Evolutionary conservation across 2,888 invertebrate genomes (phyloP), one percentile per base, ranked within the genome.

Genomic region (Megalurothrips usitatus): DNA sequence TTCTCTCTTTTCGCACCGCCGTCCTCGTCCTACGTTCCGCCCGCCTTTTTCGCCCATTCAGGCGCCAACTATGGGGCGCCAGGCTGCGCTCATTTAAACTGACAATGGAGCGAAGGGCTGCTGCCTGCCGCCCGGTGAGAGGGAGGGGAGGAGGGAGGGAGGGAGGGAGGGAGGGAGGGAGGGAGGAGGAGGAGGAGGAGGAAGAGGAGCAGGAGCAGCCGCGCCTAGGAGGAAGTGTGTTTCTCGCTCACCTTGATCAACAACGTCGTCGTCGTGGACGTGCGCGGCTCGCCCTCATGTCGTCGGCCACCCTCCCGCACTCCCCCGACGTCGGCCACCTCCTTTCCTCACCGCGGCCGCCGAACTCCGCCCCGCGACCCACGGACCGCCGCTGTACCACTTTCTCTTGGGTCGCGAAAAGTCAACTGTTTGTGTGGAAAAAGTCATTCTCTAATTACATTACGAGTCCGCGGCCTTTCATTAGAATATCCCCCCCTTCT

Each of bases 391-490:
- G 34, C 6, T 6, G 34, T 43, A 43, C 34, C 34, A 43, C 34
- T 43, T 43, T 43, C 34, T 43, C 34, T 43, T 43, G 2, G 34
- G 34, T 43, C 34, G 34, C 34, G 34, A 43, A 43, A 43, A 43
- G 34, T 43, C 34, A 43, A 43, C 34, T 43, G 58, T 58, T 58
- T 58, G 19, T 10, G 58, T 58, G 17, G 58, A 75, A 75, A 75
- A 75, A 23, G 26, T 75, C 68, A 26, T 75, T 75, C 26, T 26
- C 68, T 75, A 75, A 75, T 75, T 75, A 75, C 68, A 75, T 12
- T 26, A 8, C 68, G 23, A 75, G 68, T 75, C 58, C 58, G 6
- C 58, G 14, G 52, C 23, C 68, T 23, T 23, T 75, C 68, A 26
- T 23, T 19, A 19, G 11, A 58, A 6, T 58, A 19, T 58, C 58